Evolutionary conservation across 2,113 vertebrate genomes (phyloP), one percentile per base, ranked within the genome.

Genomic region (Pandion haliaetus): DNA sequence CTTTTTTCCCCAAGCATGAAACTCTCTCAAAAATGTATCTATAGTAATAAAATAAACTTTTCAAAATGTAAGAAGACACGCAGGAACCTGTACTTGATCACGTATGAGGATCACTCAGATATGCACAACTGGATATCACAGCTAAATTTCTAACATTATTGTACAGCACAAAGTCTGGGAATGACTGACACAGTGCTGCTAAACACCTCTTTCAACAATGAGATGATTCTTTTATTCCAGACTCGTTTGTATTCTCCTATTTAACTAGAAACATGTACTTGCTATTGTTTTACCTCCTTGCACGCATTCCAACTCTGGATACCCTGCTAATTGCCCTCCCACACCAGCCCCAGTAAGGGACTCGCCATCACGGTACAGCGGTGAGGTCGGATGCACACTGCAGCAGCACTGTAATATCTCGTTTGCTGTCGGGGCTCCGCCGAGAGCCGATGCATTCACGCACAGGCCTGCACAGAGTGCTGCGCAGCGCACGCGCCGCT

Each of bases 351-450:
- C 71, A 17, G 1, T 3, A 21, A 6, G 7, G 49, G 40, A 57
- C 34, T 49, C 14, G 2, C 44, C 28, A 36, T 34, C 11, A 1
- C 31, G 12, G 32, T n/a, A n/a, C n/a, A 4, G 16, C 4, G 5
- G 45, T 3, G 83, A 61, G 50, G 19, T 15, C 1, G 14, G 76
- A 29, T 18, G 49, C 57, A 12, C 2, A 0, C 38, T 25, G 12
- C 36, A 17, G 50, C 16, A 29, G 82, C 12, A 8, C n/a, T 6
- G 24, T 2, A 18, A n/a, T 54, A 12, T 24, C 49, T n/a, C 6
- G 0, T 5, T 13, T 6, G 17, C 2, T 4, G 8, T 1, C 5
- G 14, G 31, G 19, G n/a, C 14, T 50, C 40, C 0, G 1, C 17
- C 5, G 24, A 72, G 58, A 72, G 38, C 32, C 2, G 28, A 10